A percentile compares a stretch with the other conserved stretches of the same genome.
Evolutionary conservation across 2,113 vertebrate species (phyloP).

Genomic region (Vicugna pacos): DNA sequence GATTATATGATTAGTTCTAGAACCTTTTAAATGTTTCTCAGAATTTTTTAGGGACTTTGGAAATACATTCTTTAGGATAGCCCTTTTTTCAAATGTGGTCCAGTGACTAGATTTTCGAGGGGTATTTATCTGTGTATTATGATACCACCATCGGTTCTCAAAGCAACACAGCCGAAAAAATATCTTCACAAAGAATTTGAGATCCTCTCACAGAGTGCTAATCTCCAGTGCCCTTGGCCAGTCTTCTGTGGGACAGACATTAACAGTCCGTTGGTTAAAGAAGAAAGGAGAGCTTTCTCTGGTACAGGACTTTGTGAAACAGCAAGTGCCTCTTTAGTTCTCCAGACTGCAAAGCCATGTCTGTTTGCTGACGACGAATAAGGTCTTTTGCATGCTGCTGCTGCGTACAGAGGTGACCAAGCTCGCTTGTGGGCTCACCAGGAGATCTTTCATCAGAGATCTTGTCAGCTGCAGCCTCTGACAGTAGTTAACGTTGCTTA

Average conservation of each 20-base stretch:
- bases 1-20: neutral
- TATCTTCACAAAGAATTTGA: neutral
- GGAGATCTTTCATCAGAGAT: slow-evolving; percentile 70
- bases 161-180: neutral
- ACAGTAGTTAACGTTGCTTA: slow-evolving; percentile 81
- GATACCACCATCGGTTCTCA: neutral
- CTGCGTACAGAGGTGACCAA: slow-evolving; percentile 63
- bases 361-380: slow-evolving; percentile 80
- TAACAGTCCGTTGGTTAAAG: neutral
- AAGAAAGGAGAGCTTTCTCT: neutral
- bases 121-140: neutral
- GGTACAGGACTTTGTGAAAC: slow-evolving; percentile 27
- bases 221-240: neutral
- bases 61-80: neutral
- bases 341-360: slow-evolving; percentile 84
- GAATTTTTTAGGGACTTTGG: neutral
- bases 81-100: neutral
- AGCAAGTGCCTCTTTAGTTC: slow-evolving; percentile 82
- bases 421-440: slow-evolving; percentile 79
- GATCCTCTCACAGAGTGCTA: neutral
- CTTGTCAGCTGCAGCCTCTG: slow-evolving; percentile 78
- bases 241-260: neutral
- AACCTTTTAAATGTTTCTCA: neutral
- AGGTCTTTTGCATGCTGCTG: slow-evolving; percentile 91
- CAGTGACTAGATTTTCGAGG: neutral